Conservation (phyloP, 2,888 invertebrate genomes). For the Acrobasis suavella region DNA sequence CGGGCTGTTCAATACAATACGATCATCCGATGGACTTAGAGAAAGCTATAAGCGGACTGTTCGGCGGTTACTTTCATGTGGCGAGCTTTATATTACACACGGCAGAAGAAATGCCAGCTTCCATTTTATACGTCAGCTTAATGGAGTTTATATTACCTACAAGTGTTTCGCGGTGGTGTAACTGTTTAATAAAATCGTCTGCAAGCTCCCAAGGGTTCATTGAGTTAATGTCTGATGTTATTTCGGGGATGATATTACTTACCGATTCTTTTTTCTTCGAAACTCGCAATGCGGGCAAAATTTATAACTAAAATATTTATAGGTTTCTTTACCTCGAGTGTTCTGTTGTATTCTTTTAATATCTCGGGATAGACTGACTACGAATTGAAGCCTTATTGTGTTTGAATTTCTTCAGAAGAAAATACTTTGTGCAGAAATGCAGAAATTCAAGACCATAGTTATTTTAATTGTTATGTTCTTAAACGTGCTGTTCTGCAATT, state of each 20-base stretch:
- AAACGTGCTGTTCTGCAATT: constrained; percentile 1
- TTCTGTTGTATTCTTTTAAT: too few relatives aligned
- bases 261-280: background rate
- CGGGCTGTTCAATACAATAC: constrained; percentile 36
- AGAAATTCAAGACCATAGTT: background rate
- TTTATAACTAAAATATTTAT: background rate
- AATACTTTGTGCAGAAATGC: background rate
- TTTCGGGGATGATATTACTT: background rate
- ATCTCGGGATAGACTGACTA: too few relatives aligned
- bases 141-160: constrained; percentile 31
- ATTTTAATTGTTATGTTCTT: background rate
- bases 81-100: constrained; percentile 50
- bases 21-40: constrained; percentile 46
- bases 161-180: constrained; percentile 15
- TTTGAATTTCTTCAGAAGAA: constrained; percentile 8
- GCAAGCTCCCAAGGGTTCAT: background rate
- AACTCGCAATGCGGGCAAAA: background rate
- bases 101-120: constrained; percentile 46
- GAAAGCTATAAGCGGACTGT: constrained; percentile 58
- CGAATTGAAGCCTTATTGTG: background rate
- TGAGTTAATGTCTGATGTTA: constrained; percentile 2
- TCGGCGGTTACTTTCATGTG: constrained; percentile 60
- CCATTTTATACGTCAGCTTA: constrained; percentile 37
- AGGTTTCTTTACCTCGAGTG: too few relatives aligned
- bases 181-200: constrained; percentile 13